Conservation (phyloP, 2,888 invertebrate species). For the Melinaea marsaeus region DNA sequence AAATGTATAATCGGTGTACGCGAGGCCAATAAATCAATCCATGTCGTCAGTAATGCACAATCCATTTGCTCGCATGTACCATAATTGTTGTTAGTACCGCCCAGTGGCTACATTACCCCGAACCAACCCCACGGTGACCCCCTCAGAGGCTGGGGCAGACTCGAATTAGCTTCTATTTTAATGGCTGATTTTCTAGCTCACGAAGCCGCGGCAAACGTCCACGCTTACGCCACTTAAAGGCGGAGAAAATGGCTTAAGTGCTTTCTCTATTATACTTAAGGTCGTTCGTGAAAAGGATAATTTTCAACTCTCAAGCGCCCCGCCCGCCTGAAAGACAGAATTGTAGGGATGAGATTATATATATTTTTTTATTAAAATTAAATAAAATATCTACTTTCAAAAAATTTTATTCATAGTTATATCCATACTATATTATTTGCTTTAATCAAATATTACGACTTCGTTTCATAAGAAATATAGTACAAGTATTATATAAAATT, state of each 20-base stretch:
- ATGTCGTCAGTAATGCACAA: constrained; percentile 73
- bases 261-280: constrained; percentile 78
- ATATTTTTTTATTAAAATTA: too few species aligned
- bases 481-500: too few species aligned
- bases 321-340: constrained; percentile 45
- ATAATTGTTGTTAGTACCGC: constrained; percentile 76
- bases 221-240: constrained; percentile 77
- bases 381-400: too few species aligned
- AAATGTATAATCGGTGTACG: constrained; percentile 47
- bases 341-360: constrained; percentile 46
- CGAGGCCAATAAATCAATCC: constrained; percentile 70
- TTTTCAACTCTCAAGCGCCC: constrained; percentile 75
- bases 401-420: too few species aligned
- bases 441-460: too few species aligned
- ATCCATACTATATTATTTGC: too few species aligned
- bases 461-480: too few species aligned
- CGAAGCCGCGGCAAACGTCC: constrained; percentile 71
- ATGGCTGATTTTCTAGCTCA: constrained; percentile 77
- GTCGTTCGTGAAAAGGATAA: constrained; percentile 78
- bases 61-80: constrained; percentile 71
- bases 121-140: constrained; percentile 49
- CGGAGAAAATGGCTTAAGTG: constrained; percentile 79
- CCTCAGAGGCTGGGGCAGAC: constrained; percentile 45
- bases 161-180: constrained; percentile 61
- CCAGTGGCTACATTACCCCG: constrained; percentile 72